Conservation (phyloP, 2,113 vertebrate genomes). For the Scytalopus superciliaris region DNA sequence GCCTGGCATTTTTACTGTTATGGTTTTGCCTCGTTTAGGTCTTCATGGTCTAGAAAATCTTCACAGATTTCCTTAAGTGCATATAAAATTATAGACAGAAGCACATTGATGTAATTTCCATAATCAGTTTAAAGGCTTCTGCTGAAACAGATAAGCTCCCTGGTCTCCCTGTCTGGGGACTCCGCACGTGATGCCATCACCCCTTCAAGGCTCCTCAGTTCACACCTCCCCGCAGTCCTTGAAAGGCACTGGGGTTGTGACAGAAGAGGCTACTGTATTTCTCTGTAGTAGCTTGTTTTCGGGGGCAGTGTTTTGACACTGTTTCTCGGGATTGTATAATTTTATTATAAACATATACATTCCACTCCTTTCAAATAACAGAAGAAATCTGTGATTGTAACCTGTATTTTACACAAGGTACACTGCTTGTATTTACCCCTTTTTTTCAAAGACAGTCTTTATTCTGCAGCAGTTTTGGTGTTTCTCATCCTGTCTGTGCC, state of each 20-base stretch:
- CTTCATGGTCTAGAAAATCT: background rate
- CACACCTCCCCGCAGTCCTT: background rate
- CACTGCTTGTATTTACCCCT: background rate
- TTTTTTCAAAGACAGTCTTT: background rate
- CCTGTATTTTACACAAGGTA: background rate
- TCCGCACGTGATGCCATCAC: background rate
- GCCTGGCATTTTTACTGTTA: background rate
- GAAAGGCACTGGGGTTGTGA: background rate
- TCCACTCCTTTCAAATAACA: background rate
- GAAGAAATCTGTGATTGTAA: background rate
- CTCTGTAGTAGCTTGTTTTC: background rate
- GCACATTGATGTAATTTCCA: background rate
- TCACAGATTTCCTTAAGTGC: background rate
- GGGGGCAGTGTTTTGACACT: background rate
- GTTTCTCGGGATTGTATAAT: accelerated
- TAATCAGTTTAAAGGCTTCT: background rate
- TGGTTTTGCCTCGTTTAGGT: background rate
- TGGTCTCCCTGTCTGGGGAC: background rate
- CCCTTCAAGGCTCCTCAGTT: background rate
- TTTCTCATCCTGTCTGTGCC: background rate
- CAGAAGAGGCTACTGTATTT: accelerated
- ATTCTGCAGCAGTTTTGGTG: background rate
- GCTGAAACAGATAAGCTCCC: background rate
- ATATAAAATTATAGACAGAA: background rate
- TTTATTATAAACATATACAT: background rate